Evolutionary conservation across 1,140 invertebrate genomes (phyloP).

Genomic region (Idris sp.): DNA sequence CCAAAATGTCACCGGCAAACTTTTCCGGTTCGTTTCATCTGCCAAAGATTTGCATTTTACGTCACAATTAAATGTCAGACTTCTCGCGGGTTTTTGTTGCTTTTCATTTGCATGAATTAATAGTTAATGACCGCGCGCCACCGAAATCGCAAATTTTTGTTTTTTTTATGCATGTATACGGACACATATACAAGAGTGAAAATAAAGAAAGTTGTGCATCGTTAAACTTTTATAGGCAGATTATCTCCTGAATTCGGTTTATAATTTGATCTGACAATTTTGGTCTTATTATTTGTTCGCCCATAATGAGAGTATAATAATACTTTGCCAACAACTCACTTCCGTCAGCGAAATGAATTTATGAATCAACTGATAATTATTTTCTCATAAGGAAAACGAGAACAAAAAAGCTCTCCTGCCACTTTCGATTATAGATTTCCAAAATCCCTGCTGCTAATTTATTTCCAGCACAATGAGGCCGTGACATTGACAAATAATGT

Average conservation of each 20-base stretch:
- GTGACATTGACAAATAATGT: slow-evolving; percentile 16
- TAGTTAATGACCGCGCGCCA: slow-evolving; percentile 9
- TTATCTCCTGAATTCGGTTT: too few relatives aligned
- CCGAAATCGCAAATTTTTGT: slow-evolving; percentile 20
- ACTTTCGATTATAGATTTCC: too few relatives aligned
- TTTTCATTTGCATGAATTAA: slow-evolving; percentile 31
- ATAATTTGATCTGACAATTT: too few relatives aligned
- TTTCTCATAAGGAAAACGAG: too few relatives aligned
- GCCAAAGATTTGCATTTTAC: too few relatives aligned
- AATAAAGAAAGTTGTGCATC: slow-evolving; percentile 31
- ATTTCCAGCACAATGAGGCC: neutral
- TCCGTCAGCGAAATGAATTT: neutral
- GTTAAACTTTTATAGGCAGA: slow-evolving; percentile 24
- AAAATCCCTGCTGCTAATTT: too few relatives aligned
- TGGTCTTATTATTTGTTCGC: slow-evolving; percentile 1
- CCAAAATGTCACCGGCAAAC: too few relatives aligned
- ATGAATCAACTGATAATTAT: neutral
- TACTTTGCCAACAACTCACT: neutral
- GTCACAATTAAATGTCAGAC: slow-evolving; percentile 10
- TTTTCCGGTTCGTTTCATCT: too few relatives aligned
- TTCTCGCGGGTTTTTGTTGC: too few relatives aligned
- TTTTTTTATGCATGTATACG: too few relatives aligned
- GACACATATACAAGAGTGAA: slow-evolving; percentile 24
- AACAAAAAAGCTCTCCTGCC: neutral
- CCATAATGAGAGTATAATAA: neutral